Base-by-base conservation (phyloP, 2,797 vertebrate species). In the Propithecus perrieri region DNA sequence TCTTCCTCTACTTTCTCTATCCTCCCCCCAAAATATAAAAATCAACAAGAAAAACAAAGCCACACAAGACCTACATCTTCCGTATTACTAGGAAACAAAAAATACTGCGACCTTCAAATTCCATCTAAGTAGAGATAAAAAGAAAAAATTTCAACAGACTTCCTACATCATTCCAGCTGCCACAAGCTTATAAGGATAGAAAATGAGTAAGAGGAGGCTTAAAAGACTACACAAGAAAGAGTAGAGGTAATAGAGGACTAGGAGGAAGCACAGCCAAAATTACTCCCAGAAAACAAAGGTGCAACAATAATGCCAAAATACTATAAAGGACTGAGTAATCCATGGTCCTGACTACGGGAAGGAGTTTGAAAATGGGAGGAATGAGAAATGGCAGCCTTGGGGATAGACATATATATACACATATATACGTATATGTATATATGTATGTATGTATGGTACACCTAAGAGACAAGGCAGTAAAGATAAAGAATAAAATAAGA, bases 31-130 rank as follows among this genome's bases (percentile, higher is more conserved):
- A 76, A 43, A 4, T 17, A 74, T 46, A 50, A 93, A 91, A 94
- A 78, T 85, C 94, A 91, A 84, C 26, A 92, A 81, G 63, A 13
- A 89, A 85, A 85, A 89, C 41, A 96, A 95, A 96, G 90, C 22
- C 33, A 89, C 30, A 85, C 1, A 94, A 71, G 38, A 85, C 28
- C 17, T 91, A 76, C 5, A 79, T 41, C 8, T 75, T 61, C 69
- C 88, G 48, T 72, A 96, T 67, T 92, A 88, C 22, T 30, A 78
- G 17, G 24, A 79, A 43, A 87, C 15, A 48, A 83, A 93, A 85
- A 75, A 43, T 8, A 48, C 4, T 46, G 35, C n/a, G 46, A 85
- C 20, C 69, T 65, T 91, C 57, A 78, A 91, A 95, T 80, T 92
- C 84, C 26, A 13, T 89, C 22, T 88, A 91, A 90, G 11, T 24